phyloP scores from a whole-genome alignment of 2,113 vertebrate species.

The Brachirus orientalis region DNA sequence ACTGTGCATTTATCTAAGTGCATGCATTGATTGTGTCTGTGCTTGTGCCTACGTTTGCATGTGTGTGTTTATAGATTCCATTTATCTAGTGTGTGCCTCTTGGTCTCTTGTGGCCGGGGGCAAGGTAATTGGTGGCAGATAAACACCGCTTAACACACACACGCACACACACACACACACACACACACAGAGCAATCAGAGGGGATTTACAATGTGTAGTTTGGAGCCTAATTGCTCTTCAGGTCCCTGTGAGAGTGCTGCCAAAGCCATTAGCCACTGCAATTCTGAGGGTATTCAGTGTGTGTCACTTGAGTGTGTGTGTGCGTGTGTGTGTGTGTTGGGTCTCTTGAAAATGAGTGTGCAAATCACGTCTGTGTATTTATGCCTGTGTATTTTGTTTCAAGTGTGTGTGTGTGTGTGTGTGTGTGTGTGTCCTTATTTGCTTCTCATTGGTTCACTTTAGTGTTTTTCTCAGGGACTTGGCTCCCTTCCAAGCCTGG shows the following conservation, averaged over 20 bases:
- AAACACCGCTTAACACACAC: constrained; percentile 92
- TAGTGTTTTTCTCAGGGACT: constrained; percentile 76
- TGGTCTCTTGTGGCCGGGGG: constrained; percentile 84
- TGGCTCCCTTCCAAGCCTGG: constrained; percentile 94
- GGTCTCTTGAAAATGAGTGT: constrained; percentile 60
- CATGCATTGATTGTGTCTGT: constrained; percentile 12
- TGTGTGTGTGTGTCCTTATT: constrained; percentile 49
- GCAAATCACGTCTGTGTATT: constrained; percentile 50
- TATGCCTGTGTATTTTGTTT: constrained; percentile 7
- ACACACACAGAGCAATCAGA: constrained; percentile 87
- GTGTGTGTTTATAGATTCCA: constrained; percentile 80
- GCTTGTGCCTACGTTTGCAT: not conserved
- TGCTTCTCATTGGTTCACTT: constrained; percentile 62
- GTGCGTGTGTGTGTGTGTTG: constrained; percentile 44
- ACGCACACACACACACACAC: constrained; percentile 34
- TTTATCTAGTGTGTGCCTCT: constrained; percentile 85
- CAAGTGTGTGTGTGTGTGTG: constrained; percentile 40
- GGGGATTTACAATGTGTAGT: constrained; percentile 98
- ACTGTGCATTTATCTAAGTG: constrained; percentile 37
- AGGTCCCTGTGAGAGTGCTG: constrained; percentile 92
- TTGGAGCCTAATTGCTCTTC: constrained; percentile 99
- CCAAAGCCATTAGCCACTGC: constrained; percentile 93
- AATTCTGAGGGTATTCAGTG: constrained; percentile 81
- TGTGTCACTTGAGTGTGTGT: constrained; percentile 60
- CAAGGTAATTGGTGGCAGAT: constrained; percentile 94